phyloP scores from a whole-genome alignment of 1,140 invertebrate genomes.

The Prorops nasuta region DNA sequence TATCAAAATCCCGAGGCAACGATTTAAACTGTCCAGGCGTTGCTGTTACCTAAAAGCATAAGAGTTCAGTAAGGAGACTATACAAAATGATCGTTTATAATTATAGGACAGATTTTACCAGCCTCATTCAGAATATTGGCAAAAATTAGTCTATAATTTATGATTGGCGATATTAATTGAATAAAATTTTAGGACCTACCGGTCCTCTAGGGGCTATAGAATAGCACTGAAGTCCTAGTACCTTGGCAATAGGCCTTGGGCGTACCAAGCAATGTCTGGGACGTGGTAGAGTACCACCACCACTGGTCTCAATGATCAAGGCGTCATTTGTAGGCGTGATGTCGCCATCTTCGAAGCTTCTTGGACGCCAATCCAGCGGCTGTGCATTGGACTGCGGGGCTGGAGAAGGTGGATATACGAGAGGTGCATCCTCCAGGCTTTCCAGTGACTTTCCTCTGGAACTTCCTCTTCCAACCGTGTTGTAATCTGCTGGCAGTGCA shows the following conservation, averaged over 20 bases:
- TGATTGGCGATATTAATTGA: too few species aligned
- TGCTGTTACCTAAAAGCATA: constrained; percentile 40
- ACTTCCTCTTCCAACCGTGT: constrained; percentile 37
- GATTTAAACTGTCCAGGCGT: constrained; percentile 53
- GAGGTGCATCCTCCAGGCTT: constrained; percentile 65
- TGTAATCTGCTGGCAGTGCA: constrained; percentile 37
- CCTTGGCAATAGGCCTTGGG: constrained; percentile 82
- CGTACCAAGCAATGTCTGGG: constrained; percentile 76
- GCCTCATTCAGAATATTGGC: too few species aligned
- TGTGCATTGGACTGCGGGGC: constrained; percentile 42
- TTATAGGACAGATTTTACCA: too few species aligned
- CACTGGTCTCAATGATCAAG: constrained; percentile 60
- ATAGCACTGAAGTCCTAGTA: too few species aligned
- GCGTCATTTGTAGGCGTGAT: constrained; percentile 84
- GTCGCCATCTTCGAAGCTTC: constrained; percentile 86
- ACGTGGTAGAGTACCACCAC: constrained; percentile 81
- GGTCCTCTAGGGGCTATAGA: too few species aligned
- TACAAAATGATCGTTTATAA: too few species aligned
- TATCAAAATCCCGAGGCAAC: constrained; percentile 53
- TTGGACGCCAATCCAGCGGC: constrained; percentile 65
- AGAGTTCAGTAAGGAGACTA: too few species aligned
- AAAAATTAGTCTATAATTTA: too few species aligned
- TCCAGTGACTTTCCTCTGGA: constrained; percentile 77
- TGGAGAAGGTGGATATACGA: constrained; percentile 51
- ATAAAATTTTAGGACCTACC: too few species aligned